Evolutionary conservation across 2,888 invertebrate genomes (phyloP), one percentile per base, ranked within the genome.

Genomic region (Syrphus vitripennis): DNA sequence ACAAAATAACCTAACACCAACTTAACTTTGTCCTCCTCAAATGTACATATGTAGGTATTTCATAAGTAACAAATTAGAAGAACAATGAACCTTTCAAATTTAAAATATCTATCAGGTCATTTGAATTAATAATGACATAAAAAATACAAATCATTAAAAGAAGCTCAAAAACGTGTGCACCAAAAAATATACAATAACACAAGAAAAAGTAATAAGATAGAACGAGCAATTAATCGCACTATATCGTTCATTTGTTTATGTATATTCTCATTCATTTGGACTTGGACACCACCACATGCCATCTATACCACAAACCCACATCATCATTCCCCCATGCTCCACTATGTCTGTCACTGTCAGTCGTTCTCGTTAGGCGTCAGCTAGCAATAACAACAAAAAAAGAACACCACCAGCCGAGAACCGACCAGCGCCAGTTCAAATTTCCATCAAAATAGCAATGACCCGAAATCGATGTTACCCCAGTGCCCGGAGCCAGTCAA

Each of bases 371-470:
- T 40, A 79, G 70, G 55, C 78, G 63, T 74, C 78, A 69, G 69
- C 65, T 48, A 69, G 55, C 50, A 29, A 48, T 19, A 48, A 50
- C 26, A 42, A 12, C 16, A 42, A n/a, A 19, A 48, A 19, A 67
- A 40, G 5, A 40, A 10, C 63, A 42, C 4, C n/a, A 48, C 12
- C 37, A 29, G n/a, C n/a, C n/a, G n/a, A n/a, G n/a, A n/a, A n/a
- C n/a, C n/a, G n/a, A n/a, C 55, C 79, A 79, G 83, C 80, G 81
- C 67, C 81, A 81, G 82, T 82, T 86, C 82, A 65, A 82, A 78
- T 86, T 82, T 82, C 86, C 78, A 78, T 86, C 77, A 82, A 82
- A 86, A 84, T 84, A 84, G 77, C 86, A 86, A 78, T 86, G 86
- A 86, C 82, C 82, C 86, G 86, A 81, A 82, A 82, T 74, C 69